Evolutionary conservation across 2,113 vertebrate genomes (phyloP).

Genomic region (Actenoides hombroni): DNA sequence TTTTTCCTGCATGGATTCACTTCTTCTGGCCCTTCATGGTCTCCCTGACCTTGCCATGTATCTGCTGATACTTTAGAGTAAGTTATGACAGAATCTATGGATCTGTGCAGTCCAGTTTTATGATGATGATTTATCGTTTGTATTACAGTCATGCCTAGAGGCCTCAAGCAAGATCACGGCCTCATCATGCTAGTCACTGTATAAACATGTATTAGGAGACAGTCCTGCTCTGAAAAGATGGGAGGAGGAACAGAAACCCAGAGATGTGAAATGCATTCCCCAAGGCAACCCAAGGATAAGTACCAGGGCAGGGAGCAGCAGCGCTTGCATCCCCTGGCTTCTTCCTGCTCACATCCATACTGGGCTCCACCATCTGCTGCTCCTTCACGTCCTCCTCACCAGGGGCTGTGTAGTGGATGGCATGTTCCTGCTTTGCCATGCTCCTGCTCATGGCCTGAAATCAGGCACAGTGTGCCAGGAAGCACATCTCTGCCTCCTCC

Average conservation of each 20-base stretch:
- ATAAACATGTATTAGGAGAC: neutral
- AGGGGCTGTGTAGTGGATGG: neutral
- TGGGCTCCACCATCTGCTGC: accelerated
- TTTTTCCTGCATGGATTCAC: neutral
- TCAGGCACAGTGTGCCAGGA: neutral
- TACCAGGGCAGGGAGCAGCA: neutral
- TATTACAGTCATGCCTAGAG: constrained; percentile 29
- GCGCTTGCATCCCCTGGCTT: accelerated
- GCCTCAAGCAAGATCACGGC: constrained; percentile 36
- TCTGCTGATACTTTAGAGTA: constrained; percentile 1
- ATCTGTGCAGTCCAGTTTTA: constrained; percentile 38
- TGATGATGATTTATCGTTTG: constrained; percentile 45
- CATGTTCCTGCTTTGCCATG: accelerated
- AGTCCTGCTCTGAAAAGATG: neutral
- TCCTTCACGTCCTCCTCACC: neutral
- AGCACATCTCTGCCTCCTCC: neutral
- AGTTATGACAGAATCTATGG: neutral
- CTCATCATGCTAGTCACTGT: neutral
- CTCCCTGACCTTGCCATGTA: neutral
- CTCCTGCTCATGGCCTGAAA: neutral
- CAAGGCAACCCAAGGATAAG: neutral
- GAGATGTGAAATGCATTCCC: neutral
- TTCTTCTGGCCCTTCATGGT: neutral
- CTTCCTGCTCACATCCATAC: neutral
- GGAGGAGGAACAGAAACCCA: neutral